A percentile compares a stretch with the other conserved stretches of the same genome.
Conservation (phyloP, 2,888 invertebrate genomes). For the Reticulitermes lucifugus region DNA sequence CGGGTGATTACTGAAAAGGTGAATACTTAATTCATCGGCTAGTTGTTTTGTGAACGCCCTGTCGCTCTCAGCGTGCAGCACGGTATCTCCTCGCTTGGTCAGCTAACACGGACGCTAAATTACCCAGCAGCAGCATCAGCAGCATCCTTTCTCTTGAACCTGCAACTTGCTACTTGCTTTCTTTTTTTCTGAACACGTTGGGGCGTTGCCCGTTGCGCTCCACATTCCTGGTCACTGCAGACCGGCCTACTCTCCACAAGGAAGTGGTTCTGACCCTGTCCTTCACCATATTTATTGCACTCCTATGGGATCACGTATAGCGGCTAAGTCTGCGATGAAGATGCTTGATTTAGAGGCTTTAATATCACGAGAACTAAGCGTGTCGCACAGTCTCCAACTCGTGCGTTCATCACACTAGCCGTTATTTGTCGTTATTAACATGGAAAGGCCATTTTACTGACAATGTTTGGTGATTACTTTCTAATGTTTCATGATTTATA, state of each 20-base stretch:
- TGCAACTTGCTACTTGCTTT: slow-evolving; percentile 15
- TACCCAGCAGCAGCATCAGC: slow-evolving; percentile 21
- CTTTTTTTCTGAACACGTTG: background rate
- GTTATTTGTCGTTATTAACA: too few species aligned
- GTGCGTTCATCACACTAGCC: too few species aligned
- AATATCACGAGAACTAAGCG: too few species aligned
- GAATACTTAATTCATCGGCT: too few species aligned
- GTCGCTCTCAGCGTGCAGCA: background rate
- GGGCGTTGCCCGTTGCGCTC: slow-evolving; percentile 23
- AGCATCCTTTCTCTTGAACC: slow-evolving; percentile 33
- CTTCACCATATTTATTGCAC: background rate
- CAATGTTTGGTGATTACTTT: too few species aligned
- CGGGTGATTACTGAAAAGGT: too few species aligned
- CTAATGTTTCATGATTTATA: too few species aligned
- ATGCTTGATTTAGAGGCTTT: too few species aligned
- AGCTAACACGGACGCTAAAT: slow-evolving; percentile 36
- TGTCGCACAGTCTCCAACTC: too few species aligned
- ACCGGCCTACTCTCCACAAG: slow-evolving; percentile 31
- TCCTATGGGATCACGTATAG: background rate
- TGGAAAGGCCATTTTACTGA: too few species aligned
- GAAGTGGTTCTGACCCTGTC: slow-evolving; percentile 14
- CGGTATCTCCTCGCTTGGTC: slow-evolving; percentile 24
- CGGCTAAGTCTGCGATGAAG: too few species aligned
- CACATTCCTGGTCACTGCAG: slow-evolving; percentile 7
- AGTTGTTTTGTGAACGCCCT: background rate